phyloP scores from a whole-genome alignment of 2,797 vertebrate genomes.

The Champsocephalus gunnari region DNA sequence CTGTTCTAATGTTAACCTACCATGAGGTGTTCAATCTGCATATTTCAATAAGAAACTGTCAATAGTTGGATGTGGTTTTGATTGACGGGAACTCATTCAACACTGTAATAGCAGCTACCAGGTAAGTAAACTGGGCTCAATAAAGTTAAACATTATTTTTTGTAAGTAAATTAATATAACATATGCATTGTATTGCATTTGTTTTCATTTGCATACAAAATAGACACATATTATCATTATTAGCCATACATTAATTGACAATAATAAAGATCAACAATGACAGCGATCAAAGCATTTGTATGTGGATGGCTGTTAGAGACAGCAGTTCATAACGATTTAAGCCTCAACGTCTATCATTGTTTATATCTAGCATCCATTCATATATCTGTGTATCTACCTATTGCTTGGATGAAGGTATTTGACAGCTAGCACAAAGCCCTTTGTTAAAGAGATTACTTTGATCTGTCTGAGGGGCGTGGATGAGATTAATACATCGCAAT shows the following conservation, averaged over 20 bases:
- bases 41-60: neutral
- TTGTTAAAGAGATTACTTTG: slow-evolving; percentile 82
- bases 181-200: too few species aligned
- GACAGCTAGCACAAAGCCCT: slow-evolving; percentile 78
- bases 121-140: neutral
- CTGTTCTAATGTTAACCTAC: neutral
- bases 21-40: neutral
- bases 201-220: too few species aligned
- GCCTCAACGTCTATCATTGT: too few species aligned
- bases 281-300: slow-evolving; percentile 5
- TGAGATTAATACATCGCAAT: slow-evolving; percentile 55
- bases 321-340: neutral
- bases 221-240: too few species aligned
- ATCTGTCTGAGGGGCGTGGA: slow-evolving; percentile 67
- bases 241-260: neutral
- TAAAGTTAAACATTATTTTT: neutral
- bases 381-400: neutral
- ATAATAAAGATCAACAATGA: slow-evolving; percentile 1
- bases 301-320: neutral
- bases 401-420: slow-evolving; percentile 58
- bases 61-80: neutral
- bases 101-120: neutral
- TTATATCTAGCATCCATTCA: too few species aligned
- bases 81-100: neutral
- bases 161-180: too few species aligned